Conservation (phyloP, 2,888 invertebrate species). For the Conus canariensis region DNA sequence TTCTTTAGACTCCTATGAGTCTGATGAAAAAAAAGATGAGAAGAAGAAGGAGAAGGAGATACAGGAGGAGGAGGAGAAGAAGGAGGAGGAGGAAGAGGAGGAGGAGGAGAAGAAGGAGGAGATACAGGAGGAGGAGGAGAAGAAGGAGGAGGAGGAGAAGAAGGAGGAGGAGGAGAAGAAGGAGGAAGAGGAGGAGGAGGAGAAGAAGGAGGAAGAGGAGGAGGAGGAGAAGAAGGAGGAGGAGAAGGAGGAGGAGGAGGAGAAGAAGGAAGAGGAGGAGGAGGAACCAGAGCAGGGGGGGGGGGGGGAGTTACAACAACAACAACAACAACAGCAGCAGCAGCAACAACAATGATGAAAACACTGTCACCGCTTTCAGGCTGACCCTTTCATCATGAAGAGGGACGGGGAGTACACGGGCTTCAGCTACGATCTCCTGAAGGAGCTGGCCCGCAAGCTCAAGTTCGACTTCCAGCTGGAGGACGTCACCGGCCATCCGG, state of each 20-base stretch:
- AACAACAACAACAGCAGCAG: no score
- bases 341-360: no score
- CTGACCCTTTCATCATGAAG: conserved; percentile 68
- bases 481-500: conserved; percentile 51
- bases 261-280: not conserved
- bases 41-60: no score
- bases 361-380: conserved; percentile 45
- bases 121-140: not conserved
- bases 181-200: not conserved
- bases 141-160: not conserved
- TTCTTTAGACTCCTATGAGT: no score
- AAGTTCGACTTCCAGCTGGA: conserved; percentile 60
- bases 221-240: not conserved
- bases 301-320: no score
- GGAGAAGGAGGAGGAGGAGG: not conserved
- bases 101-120: not conserved
- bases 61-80: not conserved
- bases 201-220: not conserved
- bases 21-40: not conserved
- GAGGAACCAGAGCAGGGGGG: no score
- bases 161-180: not conserved
- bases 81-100: not conserved
- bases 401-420: conserved; percentile 58
- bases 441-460: conserved; percentile 56
- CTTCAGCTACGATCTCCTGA: conserved; percentile 66